Percentiles rank a stretch among this genome's conserved stretches.
Conservation (phyloP, 2,113 vertebrate species). For the Petrocephalus zakoni region DNA sequence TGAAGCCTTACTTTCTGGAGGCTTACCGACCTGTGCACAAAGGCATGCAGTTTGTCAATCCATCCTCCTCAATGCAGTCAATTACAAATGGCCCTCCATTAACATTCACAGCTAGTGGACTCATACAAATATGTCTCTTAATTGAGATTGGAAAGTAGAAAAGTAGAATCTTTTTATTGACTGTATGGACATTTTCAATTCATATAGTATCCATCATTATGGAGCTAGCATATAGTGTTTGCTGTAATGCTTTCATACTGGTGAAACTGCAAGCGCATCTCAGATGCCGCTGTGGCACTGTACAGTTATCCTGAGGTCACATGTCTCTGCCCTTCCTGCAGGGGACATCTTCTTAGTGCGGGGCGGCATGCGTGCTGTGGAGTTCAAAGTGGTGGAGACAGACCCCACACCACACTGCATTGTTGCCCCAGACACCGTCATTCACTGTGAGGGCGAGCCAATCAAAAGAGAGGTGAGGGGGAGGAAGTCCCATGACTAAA, state of each 20-base stretch:
- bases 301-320: background rate
- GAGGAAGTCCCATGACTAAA: background rate
- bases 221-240: background rate
- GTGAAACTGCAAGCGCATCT: background rate
- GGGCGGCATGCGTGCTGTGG: slow-evolving; percentile 55
- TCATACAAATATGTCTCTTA: background rate
- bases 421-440: slow-evolving; percentile 52
- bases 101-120: background rate
- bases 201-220: background rate
- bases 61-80: background rate
- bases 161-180: background rate
- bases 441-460: slow-evolving; percentile 54
- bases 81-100: background rate
- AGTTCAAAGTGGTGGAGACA: slow-evolving; percentile 55
- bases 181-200: background rate
- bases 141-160: background rate
- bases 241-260: background rate
- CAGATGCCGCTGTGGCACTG: too few species aligned
- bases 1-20: slow-evolving; percentile 51
- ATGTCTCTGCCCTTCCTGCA: slow-evolving; percentile 15
- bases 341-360: slow-evolving; percentile 53
- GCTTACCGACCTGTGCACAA: slow-evolving; percentile 52
- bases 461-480: slow-evolving; percentile 52
- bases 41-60: slow-evolving; percentile 32
- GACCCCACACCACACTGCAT: slow-evolving; percentile 54